Evolutionary conservation across 1,140 invertebrate species (phyloP), one percentile per base, ranked within the genome.

Genomic region (Latrodectus geometricus): DNA sequence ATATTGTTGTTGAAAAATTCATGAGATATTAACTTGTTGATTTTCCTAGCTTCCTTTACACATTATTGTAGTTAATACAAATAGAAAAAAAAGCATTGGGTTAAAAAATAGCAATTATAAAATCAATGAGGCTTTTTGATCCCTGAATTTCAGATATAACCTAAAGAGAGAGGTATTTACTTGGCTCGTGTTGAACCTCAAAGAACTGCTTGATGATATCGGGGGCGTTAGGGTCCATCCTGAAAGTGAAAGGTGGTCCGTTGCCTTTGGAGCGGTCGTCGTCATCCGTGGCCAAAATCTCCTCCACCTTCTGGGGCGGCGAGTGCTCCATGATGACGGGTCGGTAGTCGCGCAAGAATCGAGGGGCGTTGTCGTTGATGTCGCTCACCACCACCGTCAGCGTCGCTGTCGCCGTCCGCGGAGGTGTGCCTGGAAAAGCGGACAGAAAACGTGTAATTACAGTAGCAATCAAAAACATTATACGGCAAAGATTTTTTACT

Each of bases 351-450:
- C 97, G 90, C 0, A 91, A 89, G 89, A 93, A 93, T 56, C 91
- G 89, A 12, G 93, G 93, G 12, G 91, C 91, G 88, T 94, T 99
- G 90, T 99, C 98, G 91, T 99, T 99, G 85, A 99, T 97, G 90
- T 99, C 98, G 90, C 96, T 95, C 0, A 99, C 97, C 84, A 97
- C 96, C 0, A 99, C 96, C 0, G 96, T 98, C 21, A 99, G 92
- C 1, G 97, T 99, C 0, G 97, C 97, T 1, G 97, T 98, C 4
- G 98, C 97, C 9, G 97, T 99, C 91, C 97, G 96, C 0, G 97
- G 95, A 11, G 97, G 97, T 68, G 90, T 88, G 80, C 87, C 87
- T 88, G 49, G 9, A 82, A 70, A 66, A 50, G 14, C 72, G 72
- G 17, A 17, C 48, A n/a, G 54, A 61, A 61, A 61, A 8, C 11